phyloP scores from a whole-genome alignment of 2,888 invertebrate genomes.

The Rugalucina vietnamica region DNA sequence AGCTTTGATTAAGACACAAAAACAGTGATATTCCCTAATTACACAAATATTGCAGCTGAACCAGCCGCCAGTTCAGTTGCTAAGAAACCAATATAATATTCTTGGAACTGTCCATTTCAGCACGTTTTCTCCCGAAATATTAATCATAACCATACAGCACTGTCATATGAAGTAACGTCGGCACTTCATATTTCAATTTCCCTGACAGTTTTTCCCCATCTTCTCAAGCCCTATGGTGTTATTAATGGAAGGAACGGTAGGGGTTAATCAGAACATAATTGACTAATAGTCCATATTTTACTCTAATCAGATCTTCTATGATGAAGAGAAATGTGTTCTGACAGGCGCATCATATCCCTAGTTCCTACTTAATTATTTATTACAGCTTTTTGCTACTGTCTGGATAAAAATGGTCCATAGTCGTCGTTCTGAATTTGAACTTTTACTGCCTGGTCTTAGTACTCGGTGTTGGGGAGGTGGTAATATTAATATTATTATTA shows the following conservation, averaged over 20 bases:
- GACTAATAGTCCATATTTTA: constrained; percentile 16
- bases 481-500: too few relatives aligned
- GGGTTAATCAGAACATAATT: constrained; percentile 12
- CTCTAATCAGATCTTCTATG: constrained; percentile 5
- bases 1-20: too few relatives aligned
- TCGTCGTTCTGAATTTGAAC: too few relatives aligned
- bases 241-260: neutral
- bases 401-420: too few relatives aligned
- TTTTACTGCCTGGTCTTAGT: too few relatives aligned
- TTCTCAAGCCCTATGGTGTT: neutral
- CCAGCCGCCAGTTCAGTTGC: too few relatives aligned
- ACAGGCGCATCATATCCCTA: neutral
- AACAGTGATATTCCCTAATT: too few relatives aligned
- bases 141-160: neutral
- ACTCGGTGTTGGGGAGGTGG: too few relatives aligned
- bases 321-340: constrained; percentile 2
- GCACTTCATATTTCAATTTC: neutral
- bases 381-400: neutral
- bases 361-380: neutral
- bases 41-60: too few relatives aligned
- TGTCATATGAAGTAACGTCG: neutral
- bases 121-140: neutral
- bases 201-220: neutral
- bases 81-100: too few relatives aligned
- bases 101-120: neutral